Conservation (phyloP, 2,113 vertebrate species). For the Oenanthe oenanthe region DNA sequence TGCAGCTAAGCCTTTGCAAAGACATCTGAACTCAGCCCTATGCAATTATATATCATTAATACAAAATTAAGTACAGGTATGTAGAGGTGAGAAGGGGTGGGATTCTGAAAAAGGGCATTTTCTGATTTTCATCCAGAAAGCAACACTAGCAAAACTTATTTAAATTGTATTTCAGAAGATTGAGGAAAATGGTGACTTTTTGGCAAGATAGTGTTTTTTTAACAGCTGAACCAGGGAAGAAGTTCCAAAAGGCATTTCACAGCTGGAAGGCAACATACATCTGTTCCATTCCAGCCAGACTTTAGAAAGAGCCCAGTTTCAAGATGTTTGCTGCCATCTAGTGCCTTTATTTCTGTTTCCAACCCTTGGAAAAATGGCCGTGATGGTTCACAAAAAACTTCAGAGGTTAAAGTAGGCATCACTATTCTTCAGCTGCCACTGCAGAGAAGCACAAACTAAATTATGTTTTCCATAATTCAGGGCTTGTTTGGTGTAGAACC, state of each 20-base stretch:
- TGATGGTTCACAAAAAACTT: neutral
- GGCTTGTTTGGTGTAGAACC: neutral
- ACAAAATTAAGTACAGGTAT: neutral
- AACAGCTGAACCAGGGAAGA: neutral
- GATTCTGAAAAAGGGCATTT: neutral
- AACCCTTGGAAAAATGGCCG: neutral
- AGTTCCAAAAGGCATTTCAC: neutral
- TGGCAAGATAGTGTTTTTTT: neutral
- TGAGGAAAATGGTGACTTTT: neutral
- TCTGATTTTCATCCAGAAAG: neutral
- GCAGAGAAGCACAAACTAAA: neutral
- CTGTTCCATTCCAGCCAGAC: neutral
- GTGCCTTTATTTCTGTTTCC: neutral
- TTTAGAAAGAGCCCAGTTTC: neutral
- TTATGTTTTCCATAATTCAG: neutral
- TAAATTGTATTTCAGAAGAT: neutral
- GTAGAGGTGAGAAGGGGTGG: accelerated
- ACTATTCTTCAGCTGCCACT: neutral
- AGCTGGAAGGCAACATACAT: neutral
- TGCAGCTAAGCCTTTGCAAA: neutral
- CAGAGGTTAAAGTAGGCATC: neutral
- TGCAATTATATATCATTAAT: neutral
- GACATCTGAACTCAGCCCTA: neutral
- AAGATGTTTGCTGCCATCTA: constrained; percentile 78
- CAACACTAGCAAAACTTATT: neutral